Evolutionary conservation across 2,797 vertebrate species (phyloP).

Genomic region (Enoplosus armatus): DNA sequence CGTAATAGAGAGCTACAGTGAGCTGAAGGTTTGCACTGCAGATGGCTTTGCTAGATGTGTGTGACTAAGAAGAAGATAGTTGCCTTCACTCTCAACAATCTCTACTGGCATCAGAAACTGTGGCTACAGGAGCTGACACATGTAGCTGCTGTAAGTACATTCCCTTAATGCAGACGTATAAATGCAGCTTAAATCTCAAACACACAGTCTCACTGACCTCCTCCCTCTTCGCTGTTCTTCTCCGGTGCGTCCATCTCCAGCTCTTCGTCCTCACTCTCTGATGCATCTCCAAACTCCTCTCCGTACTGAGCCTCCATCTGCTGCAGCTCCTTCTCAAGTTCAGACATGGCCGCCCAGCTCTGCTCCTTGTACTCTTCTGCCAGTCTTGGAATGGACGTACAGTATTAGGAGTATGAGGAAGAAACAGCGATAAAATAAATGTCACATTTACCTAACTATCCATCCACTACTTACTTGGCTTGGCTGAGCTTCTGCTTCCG

Average conservation of each 20-base stretch:
- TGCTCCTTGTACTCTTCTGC: constrained; percentile 95
- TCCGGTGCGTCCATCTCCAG: constrained; percentile 75
- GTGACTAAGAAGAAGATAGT: not conserved
- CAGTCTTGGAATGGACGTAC: constrained; percentile 80
- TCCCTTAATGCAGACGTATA: too few species aligned
- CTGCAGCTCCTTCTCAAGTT: constrained; percentile 94
- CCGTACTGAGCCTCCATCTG: constrained; percentile 96
- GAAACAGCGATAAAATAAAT: not conserved
- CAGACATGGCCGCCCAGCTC: constrained; percentile 94
- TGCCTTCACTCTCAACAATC: not conserved
- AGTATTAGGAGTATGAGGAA: not conserved
- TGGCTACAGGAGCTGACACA: not conserved
- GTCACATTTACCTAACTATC: not conserved
- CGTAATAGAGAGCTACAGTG: not conserved
- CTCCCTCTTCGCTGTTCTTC: constrained; percentile 72
- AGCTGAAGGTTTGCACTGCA: not conserved
- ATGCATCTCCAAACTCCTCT: constrained; percentile 94
- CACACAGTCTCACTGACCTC: constrained; percentile 78
- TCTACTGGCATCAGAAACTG: not conserved
- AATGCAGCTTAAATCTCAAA: not conserved
- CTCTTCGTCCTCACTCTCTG: constrained; percentile 85
- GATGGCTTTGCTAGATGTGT: not conserved
- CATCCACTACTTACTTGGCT: constrained; percentile 87
- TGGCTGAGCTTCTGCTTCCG: constrained; percentile 92
- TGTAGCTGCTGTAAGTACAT: not conserved